Evolutionary conservation across 2,888 invertebrate species (phyloP).

Genomic region (Watsonalla binaria): DNA sequence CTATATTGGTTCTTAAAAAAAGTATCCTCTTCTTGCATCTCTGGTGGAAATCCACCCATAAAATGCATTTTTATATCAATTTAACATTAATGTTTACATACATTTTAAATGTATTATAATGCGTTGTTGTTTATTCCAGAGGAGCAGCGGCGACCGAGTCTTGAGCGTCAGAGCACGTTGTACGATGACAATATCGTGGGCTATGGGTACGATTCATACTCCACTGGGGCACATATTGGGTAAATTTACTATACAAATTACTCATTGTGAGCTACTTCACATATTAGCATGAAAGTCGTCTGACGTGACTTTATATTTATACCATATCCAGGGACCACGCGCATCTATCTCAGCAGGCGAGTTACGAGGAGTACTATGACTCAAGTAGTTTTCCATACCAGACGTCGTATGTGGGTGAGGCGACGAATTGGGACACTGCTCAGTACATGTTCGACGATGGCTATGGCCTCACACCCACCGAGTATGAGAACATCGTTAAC

Average conservation of each 20-base stretch:
- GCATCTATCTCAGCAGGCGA: constrained; percentile 68
- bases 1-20: too few species aligned
- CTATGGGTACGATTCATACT: constrained; percentile 70
- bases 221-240: constrained; percentile 62
- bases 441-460: constrained; percentile 65
- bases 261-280: neutral
- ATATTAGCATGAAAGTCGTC: neutral
- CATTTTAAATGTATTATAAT: neutral
- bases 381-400: constrained; percentile 81
- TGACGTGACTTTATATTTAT: neutral
- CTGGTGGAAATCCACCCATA: too few species aligned
- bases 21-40: too few species aligned
- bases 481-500: constrained; percentile 77
- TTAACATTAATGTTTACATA: neutral
- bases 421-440: constrained; percentile 86
- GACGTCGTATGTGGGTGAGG: constrained; percentile 76
- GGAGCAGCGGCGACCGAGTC: constrained; percentile 83
- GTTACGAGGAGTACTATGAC: constrained; percentile 84
- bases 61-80: too few species aligned
- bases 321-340: constrained; percentile 63
- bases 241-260: constrained; percentile 14
- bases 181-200: constrained; percentile 83
- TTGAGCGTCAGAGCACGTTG: constrained; percentile 88
- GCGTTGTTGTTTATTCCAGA: constrained; percentile 37
- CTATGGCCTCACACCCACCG: constrained; percentile 70